phyloP scores from a whole-genome alignment of 1,140 invertebrate species.

The Bombus sylvicola region DNA sequence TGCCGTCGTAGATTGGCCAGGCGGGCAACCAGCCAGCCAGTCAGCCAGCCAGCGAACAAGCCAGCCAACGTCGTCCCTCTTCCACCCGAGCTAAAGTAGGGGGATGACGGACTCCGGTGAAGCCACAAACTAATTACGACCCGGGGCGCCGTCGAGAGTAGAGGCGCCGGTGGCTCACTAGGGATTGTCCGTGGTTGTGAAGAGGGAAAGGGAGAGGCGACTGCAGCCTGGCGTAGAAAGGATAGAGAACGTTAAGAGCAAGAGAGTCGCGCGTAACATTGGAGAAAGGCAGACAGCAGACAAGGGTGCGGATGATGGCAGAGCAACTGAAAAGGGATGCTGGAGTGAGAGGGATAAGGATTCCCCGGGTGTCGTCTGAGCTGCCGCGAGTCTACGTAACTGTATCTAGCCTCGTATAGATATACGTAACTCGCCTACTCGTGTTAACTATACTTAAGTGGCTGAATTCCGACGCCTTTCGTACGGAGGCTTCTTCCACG shows the following conservation, averaged over 20 bases:
- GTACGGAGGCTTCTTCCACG: background rate
- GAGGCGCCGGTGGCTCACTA: conserved; percentile 59
- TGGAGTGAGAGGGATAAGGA: conserved; percentile 39
- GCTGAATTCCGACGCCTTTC: conserved; percentile 42
- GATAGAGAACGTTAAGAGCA: background rate
- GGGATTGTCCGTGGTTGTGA: conserved; percentile 43
- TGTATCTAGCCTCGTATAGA: background rate
- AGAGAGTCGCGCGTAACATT: background rate
- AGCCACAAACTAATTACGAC: conserved; percentile 81
- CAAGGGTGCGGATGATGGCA: background rate
- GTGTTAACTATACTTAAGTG: conserved; percentile 69
- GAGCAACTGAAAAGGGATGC: conserved; percentile 33
- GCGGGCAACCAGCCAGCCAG: conserved; percentile 59
- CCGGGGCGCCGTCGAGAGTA: conserved; percentile 76
- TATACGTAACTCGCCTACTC: conserved; percentile 51
- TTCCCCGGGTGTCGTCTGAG: conserved; percentile 28
- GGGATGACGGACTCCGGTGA: conserved; percentile 74
- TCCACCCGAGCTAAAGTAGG: conserved; percentile 45
- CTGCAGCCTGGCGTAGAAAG: background rate
- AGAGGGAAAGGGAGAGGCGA: conserved; percentile 27
- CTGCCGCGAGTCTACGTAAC: conserved; percentile 3
- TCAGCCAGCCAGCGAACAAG: conserved; percentile 59
- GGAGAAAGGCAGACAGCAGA: background rate
- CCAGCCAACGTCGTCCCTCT: conserved; percentile 64
- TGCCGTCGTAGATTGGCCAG: conserved; percentile 31